Base-by-base conservation (phyloP, 2,888 invertebrate genomes). In the Caenorhabditis sinica region DNA sequence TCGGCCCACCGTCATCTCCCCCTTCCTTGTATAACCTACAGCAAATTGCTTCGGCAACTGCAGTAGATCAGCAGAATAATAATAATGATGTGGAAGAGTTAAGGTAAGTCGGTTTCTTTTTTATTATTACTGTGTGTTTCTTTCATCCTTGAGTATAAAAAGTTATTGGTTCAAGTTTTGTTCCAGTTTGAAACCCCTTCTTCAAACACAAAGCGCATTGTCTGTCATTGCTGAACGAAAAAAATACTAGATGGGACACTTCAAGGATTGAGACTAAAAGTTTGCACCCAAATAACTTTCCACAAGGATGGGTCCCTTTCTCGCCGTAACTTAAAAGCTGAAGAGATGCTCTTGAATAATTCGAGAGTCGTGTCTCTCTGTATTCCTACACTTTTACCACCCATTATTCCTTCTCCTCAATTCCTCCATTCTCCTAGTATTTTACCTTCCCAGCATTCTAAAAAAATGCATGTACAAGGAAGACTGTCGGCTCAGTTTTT, bases 1-100 rank as follows among this genome's bases (percentile, higher is more conserved):
- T 88, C 28, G 86, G 85, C 36, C 88, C 87, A 15, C 89, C 89
- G 17, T 83, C 83, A 36, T 86, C 87, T 28, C 87, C 87, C 20
- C 89, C 89, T 4, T 89, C 89, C 51, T 76, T 89, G 25, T 86
- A 83, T 80, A 88, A 88, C 61, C 74, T 89, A 25, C 83, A 85
- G 23, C 86, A 88, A 33, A 80, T 85, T 20, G 81, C 84, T 43
- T 72, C 76, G 20, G 71, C 68, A 25, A 73, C 72, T 0, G 84
- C 60, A 15, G 71, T 84, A 28, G 76, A 77, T 68, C 74, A 73
- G 23, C 69, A 76, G 43, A 69, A 71, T 71, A 69, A 71, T 71
- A 69, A 71, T 71, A 74, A 83, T 28, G 83, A 83, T 71, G 63
- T 87, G 15, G 87, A 84, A 60, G 89, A 89, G 45, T 73, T 89